Evolutionary conservation across 2,888 invertebrate genomes (phyloP).

Genomic region (Nemotelus pantherinus): DNA sequence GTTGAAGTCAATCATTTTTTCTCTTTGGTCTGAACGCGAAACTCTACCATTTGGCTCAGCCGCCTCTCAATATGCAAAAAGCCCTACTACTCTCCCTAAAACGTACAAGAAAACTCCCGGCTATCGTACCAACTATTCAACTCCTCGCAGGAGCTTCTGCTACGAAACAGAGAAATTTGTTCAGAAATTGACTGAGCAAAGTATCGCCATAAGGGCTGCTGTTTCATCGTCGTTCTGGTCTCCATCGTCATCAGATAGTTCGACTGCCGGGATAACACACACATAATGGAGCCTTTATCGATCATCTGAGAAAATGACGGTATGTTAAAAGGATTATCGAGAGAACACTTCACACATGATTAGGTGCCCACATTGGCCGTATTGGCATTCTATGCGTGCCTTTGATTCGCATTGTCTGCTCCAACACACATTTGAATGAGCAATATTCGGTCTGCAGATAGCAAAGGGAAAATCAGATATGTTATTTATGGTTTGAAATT

Average conservation of each 20-base stretch:
- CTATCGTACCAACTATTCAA: no score
- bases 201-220: constrained; percentile 40
- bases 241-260: constrained; percentile 23
- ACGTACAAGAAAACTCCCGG: no score
- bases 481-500: no score
- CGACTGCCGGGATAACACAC: constrained; percentile 30
- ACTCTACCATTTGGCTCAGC: no score
- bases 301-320: constrained; percentile 48
- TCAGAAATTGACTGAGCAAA: constrained; percentile 29
- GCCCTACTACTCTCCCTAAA: no score
- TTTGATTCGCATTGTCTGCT: constrained; percentile 24
- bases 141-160: no score
- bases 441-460: no score
- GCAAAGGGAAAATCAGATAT: no score
- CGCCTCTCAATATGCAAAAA: no score
- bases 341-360: constrained; percentile 50
- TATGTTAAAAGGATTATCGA: constrained; percentile 48
- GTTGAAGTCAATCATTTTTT: no score
- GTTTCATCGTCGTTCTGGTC: constrained; percentile 23
- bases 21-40: no score
- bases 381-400: constrained; percentile 31
- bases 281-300: constrained; percentile 49
- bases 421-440: no score
- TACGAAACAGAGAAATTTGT: not conserved
- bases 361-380: constrained; percentile 36